phyloP scores from a whole-genome alignment of 2,113 vertebrate genomes.

The Elaphurus davidianus region DNA sequence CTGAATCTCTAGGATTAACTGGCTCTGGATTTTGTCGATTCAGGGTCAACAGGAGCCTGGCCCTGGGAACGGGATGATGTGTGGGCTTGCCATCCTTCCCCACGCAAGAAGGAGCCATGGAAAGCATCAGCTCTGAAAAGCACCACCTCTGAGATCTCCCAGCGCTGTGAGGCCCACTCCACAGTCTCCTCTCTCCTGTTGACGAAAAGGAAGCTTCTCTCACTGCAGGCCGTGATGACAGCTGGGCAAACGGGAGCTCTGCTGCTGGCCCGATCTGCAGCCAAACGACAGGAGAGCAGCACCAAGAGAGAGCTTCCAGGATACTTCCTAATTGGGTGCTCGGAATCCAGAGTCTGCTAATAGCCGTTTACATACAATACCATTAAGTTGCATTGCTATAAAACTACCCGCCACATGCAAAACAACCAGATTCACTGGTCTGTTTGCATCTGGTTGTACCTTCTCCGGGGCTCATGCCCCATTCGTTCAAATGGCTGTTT shows the following conservation, averaged over 20 bases:
- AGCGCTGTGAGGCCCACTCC: background rate
- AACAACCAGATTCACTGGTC: slow-evolving; percentile 46
- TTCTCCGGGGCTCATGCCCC: slow-evolving; percentile 41
- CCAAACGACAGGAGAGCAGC: background rate
- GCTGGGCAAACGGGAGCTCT: background rate
- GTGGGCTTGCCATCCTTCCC: background rate
- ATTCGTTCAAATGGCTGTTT: background rate
- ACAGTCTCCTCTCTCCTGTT: background rate
- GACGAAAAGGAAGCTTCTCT: background rate
- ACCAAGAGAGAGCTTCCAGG: background rate
- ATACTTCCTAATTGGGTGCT: background rate
- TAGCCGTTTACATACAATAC: slow-evolving; percentile 21
- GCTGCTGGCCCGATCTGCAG: background rate
- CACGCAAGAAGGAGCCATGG: accelerated
- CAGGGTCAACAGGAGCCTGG: slow-evolving; percentile 8
- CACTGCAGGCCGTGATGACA: background rate
- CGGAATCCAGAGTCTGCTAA: background rate
- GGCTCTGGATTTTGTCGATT: background rate
- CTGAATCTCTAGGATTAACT: background rate
- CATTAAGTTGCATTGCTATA: background rate
- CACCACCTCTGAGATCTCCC: background rate
- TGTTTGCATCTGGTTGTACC: slow-evolving; percentile 51
- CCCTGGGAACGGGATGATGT: accelerated
- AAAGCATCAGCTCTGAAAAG: background rate
- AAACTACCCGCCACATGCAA: slow-evolving; percentile 54